These are phyloP conservation scores for Diorhabda elongata DNA, from an alignment of 1,140 invertebrate genomes.

Conservation along the genomic window DNA sequence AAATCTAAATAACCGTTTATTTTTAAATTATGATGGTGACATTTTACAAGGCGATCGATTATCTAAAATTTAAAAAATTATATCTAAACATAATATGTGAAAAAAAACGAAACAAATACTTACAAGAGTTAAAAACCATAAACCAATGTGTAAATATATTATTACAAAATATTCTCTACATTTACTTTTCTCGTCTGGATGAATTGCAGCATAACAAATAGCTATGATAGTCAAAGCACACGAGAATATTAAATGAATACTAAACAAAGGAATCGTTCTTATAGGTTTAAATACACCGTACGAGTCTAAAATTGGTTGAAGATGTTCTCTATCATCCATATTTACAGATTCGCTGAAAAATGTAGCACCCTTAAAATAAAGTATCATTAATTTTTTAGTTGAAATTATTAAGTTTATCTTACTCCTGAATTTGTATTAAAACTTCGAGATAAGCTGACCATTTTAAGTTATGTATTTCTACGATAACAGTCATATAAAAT, in stretches of 20 bases:
- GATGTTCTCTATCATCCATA: conserved; percentile 53
- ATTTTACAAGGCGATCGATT: conserved; percentile 55
- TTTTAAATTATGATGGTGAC: conserved; percentile 55
- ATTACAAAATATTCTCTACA: conserved; percentile 65
- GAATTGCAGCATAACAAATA: conserved; percentile 53
- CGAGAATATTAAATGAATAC: conserved; percentile 51
- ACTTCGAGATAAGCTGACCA: conserved; percentile 46
- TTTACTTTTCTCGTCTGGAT: conserved; percentile 54
- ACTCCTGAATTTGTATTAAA: conserved; percentile 44
- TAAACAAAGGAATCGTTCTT: conserved; percentile 48
- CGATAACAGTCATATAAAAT: no score
- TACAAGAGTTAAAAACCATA: conserved; percentile 60
- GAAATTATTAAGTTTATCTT: conserved; percentile 26
- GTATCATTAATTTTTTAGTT: conserved; percentile 11
- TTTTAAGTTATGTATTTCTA: neutral
- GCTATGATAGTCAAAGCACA: conserved; percentile 56
- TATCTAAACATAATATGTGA: neutral
- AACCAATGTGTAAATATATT: conserved; percentile 58
- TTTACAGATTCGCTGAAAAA: conserved; percentile 54
- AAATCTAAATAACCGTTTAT: conserved; percentile 64
- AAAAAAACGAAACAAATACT: conserved; percentile 26
- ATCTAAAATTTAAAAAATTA: conserved; percentile 43
- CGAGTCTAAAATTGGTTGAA: conserved; percentile 52
- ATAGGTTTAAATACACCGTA: conserved; percentile 52
- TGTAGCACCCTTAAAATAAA: conserved; percentile 50